Base-by-base conservation (phyloP, 2,888 invertebrate species). In the Criorhina ranunculi region DNA sequence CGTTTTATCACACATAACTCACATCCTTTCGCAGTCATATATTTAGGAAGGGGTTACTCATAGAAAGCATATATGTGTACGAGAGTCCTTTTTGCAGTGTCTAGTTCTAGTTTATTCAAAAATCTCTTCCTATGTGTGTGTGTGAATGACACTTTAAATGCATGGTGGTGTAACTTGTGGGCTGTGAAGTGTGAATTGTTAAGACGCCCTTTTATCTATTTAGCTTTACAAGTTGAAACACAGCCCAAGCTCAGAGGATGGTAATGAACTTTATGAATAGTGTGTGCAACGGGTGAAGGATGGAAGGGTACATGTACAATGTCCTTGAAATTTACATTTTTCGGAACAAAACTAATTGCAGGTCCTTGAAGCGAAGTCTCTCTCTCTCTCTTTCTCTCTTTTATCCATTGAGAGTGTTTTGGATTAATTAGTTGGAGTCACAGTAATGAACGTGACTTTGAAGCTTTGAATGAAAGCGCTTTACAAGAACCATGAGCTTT, bases 241-340 rank as follows among this genome's bases (percentile, higher is more conserved):
- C 15, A 57, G 31, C n/a, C 17, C 12, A 8, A 51, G 35, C 17
- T 35, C 29, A 19, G 35, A 66, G 62, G 80, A 70, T 76, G 85
- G 80, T 85, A 85, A 85, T 85, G 85, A 85, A 85, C 85, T 85
- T 70, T 53, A 44, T 85, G 80, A 80, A 80, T 80, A 70, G 67
- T 64, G 67, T 64, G 67, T 66, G 51, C 49, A 40, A 51, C 44
- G 49, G 64, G 57, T 35, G 33, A 29, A 9, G 33, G 40, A 24
- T 19, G n/a, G n/a, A n/a, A n/a, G n/a, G n/a, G n/a, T n/a, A n/a
- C n/a, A n/a, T n/a, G n/a, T n/a, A n/a, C n/a, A n/a, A 67, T 72
- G 42, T 46, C 62, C 53, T 64, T 69, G 59, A 62, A 55, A 19
- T 51, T 46, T 60, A n/a, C n/a, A n/a, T 40, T 60, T 24, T 15